Conservation (phyloP, 2,113 vertebrate genomes). For the Lonchura striata region DNA sequence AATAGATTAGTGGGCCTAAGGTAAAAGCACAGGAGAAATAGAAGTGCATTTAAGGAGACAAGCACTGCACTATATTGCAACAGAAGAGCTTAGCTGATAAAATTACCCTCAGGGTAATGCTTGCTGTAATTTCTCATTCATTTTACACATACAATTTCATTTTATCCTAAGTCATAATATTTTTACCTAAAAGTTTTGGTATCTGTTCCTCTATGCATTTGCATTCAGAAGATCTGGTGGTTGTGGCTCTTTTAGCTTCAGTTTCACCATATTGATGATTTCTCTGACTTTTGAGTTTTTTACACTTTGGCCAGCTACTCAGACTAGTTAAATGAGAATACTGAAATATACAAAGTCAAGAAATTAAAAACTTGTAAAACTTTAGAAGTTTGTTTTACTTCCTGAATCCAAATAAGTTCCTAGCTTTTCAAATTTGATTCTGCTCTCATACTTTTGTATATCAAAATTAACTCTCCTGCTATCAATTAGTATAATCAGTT, state of each 20-base stretch:
- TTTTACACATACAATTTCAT: background rate
- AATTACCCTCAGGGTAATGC: background rate
- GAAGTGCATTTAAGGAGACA: background rate
- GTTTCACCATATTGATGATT: background rate
- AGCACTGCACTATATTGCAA: fast-evolving
- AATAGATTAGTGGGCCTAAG: background rate
- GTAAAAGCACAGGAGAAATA: background rate
- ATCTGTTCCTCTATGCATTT: background rate
- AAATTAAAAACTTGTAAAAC: background rate
- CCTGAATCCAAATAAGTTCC: background rate
- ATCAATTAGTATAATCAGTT: background rate
- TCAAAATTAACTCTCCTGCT: background rate
- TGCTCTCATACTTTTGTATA: background rate
- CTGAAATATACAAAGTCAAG: background rate
- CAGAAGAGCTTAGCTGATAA: background rate
- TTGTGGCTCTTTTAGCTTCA: background rate
- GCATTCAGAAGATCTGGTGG: background rate
- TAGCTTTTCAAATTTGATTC: background rate
- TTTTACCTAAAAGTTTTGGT: background rate
- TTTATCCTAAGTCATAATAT: background rate
- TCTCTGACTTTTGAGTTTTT: background rate
- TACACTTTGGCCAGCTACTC: background rate
- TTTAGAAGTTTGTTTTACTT: background rate
- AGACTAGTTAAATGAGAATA: background rate
- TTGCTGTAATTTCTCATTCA: background rate